A percentile compares a stretch with the other conserved stretches of the same genome.
Conservation (phyloP, 2,888 invertebrate genomes). For the Amphipyra berbera region DNA sequence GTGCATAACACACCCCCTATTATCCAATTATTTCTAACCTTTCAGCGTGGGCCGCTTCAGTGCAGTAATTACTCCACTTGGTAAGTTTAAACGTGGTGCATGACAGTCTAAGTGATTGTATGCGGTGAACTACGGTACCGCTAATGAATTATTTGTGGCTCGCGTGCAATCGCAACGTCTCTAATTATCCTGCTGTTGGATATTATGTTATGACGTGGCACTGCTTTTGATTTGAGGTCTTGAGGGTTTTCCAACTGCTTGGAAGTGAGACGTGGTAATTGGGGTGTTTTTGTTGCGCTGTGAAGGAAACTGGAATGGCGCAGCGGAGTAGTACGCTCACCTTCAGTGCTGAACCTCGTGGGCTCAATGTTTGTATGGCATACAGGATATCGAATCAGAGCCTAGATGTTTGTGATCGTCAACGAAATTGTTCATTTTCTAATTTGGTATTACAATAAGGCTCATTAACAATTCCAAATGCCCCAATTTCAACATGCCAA, state of each 20-base stretch:
- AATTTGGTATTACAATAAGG: not conserved
- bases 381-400: too few species aligned
- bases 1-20: constrained; percentile 81
- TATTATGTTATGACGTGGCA: constrained; percentile 71
- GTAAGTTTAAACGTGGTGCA: constrained; percentile 83
- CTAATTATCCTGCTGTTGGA: constrained; percentile 75
- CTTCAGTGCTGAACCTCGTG: too few species aligned
- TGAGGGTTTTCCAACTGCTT: constrained; percentile 49
- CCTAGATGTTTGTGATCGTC: too few species aligned
- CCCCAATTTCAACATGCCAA: constrained; percentile 24
- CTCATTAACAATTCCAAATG: constrained; percentile 26
- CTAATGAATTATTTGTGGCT: constrained; percentile 88
- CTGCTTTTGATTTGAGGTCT: constrained; percentile 60
- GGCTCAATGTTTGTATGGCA: too few species aligned
- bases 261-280: constrained; percentile 54
- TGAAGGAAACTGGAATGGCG: constrained; percentile 11
- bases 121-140: constrained; percentile 75
- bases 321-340: not conserved
- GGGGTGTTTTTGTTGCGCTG: constrained; percentile 28
- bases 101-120: constrained; percentile 89
- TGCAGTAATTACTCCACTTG: constrained; percentile 79
- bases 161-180: constrained; percentile 78
- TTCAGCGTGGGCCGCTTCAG: constrained; percentile 80
- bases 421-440: too few species aligned
- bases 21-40: constrained; percentile 90